Base-by-base conservation (phyloP, 2,113 vertebrate species). In the Cinclus cinclus region DNA sequence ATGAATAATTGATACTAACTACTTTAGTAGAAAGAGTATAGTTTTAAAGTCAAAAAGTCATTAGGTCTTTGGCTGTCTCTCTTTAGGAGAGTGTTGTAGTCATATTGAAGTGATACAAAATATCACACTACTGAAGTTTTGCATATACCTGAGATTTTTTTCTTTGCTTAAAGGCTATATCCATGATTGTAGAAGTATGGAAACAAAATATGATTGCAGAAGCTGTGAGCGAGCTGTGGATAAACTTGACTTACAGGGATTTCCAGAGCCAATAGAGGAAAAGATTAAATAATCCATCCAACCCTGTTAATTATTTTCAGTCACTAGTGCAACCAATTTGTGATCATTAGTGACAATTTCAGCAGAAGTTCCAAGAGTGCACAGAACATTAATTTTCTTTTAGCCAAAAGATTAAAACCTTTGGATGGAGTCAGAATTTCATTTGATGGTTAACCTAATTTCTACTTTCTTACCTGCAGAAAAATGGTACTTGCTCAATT, bases 1-100 rank as follows among this genome's bases (percentile, higher is more conserved):
- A 42, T 55, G 17, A 62, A 42, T 47, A 65, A 62, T 16, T n/a
- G 24, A 79, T 47, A 18, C 5, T 25, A 49, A 3, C 13, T 59
- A n/a, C 23, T 64, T 6, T 24, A 44, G 5, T 25, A 81, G 22
- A 68, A 65, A 44, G 31, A 56, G 8, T 33, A 58, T 28, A 10
- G 4, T 49, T 93, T 70, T 62, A 81, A 91, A 74, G 5, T 44
- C 7, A 44, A 1, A 52, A 50, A 13, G 5, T 58, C 15, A 28
- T 81, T 73, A 55, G 3, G 9, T 55, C 49, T 69, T 17, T 15
- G 27, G 24, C 23, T 80, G 44, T n/a, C 20, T 30, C 3, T 56
- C 1, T 23, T 63, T 63, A 53, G 7, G 7, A 7, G 2, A 59
- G 3, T 1, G 0, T 3, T 47, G 15, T 33, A 80, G 37, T 71